Conservation (phyloP, 2,888 invertebrate species). For the Timema cristinae region DNA sequence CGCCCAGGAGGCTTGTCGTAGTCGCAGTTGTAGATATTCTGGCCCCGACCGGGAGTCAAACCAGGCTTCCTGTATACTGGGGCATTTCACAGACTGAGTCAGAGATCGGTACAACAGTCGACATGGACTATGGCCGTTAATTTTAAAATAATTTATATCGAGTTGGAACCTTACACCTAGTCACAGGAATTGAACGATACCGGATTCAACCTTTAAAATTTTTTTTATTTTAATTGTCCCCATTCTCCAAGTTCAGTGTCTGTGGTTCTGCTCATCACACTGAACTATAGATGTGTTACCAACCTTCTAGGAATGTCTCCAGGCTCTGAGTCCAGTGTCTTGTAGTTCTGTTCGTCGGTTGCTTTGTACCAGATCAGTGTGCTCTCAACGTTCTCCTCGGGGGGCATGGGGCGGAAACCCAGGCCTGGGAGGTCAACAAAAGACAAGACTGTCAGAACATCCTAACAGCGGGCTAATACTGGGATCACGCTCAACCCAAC, state of each 20-base stretch:
- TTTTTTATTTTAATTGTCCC: neutral
- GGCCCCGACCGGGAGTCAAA: slow-evolving; percentile 65
- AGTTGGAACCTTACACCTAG: no score
- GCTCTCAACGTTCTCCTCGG: slow-evolving; percentile 80
- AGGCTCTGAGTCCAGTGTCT: slow-evolving; percentile 74
- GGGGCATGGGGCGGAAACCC: slow-evolving; percentile 91
- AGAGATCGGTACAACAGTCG: no score
- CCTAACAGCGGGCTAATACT: no score
- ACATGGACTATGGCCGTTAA: no score
- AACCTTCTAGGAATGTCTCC: slow-evolving; percentile 73
- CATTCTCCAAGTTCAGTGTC: neutral
- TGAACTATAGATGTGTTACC: slow-evolving; percentile 38
- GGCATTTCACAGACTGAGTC: neutral
- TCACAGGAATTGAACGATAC: no score
- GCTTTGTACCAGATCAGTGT: slow-evolving; percentile 94
- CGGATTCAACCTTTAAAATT: neutral
- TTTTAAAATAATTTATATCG: no score
- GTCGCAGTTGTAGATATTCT: slow-evolving; percentile 71
- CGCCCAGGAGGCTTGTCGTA: slow-evolving; percentile 65
- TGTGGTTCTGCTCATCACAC: neutral
- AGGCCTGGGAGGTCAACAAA: slow-evolving; percentile 53
- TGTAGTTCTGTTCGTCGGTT: slow-evolving; percentile 68
- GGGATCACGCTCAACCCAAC: no score
- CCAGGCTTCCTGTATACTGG: slow-evolving; percentile 73
- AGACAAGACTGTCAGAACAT: no score